Evolutionary conservation across 2,797 vertebrate genomes (phyloP).

Genomic region (Linurgus olivaceus): DNA sequence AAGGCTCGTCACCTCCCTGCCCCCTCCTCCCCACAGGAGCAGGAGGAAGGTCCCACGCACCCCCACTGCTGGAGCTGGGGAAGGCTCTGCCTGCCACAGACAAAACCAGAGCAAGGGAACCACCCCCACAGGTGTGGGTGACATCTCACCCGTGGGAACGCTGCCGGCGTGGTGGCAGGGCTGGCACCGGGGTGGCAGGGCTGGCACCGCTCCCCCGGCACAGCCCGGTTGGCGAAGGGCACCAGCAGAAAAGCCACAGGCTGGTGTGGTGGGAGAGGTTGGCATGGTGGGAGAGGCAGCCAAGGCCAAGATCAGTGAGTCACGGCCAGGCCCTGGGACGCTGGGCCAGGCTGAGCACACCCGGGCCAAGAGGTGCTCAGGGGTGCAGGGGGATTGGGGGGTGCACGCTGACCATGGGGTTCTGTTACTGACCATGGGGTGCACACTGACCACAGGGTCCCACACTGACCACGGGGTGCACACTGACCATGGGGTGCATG

Average conservation of each 20-base stretch:
- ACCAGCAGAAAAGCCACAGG: neutral
- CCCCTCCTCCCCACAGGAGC: neutral
- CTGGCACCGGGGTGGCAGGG: neutral
- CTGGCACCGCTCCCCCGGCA: neutral
- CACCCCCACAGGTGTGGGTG: neutral
- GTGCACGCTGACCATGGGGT: too few species aligned
- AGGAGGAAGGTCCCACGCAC: neutral
- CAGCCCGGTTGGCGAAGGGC: fast-evolving
- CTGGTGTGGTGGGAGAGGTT: fast-evolving
- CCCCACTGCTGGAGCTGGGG: neutral
- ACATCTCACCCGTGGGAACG: neutral
- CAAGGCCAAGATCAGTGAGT: neutral
- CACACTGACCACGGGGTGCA: too few species aligned
- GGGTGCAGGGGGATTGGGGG: fast-evolving
- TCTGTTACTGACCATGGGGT: too few species aligned
- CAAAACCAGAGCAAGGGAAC: neutral
- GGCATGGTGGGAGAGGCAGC: neutral
- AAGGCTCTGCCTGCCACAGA: conserved; percentile 32
- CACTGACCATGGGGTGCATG: too few species aligned
- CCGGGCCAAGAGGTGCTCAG: fast-evolving
- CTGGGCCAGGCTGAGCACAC: neutral
- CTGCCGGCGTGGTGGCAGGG: neutral
- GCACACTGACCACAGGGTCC: too few species aligned
- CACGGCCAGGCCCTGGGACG: fast-evolving
- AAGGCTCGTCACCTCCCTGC: conserved; percentile 8